Percentiles rank a stretch among this genome's conserved stretches.
Evolutionary conservation across 2,888 invertebrate genomes (phyloP).

Genomic region (Ypsolopha scabrella): DNA sequence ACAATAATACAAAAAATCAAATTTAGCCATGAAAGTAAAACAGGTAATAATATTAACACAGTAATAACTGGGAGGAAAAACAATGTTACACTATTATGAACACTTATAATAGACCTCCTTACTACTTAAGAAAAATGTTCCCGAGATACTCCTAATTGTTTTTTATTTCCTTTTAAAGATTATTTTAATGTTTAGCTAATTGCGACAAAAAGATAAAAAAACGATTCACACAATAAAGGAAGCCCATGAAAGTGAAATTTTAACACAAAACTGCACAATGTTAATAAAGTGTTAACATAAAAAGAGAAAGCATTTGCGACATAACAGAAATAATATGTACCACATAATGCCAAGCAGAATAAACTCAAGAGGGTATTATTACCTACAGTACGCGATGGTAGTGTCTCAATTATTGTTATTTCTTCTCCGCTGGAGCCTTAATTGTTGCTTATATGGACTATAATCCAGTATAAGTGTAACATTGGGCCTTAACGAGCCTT

Average conservation of each 20-base stretch:
- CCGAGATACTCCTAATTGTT: too few relatives aligned
- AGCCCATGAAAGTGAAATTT: not conserved
- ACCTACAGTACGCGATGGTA: slow-evolving; percentile 11
- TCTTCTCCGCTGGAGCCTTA: slow-evolving; percentile 30
- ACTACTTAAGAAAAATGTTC: too few relatives aligned
- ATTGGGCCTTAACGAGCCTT: slow-evolving; percentile 40
- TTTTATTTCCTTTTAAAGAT: not conserved
- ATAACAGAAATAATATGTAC: not conserved
- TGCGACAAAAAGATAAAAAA: not conserved
- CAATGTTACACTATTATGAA: too few relatives aligned
- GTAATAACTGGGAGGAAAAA: too few relatives aligned
- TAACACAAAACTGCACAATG: not conserved
- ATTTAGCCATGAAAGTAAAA: too few relatives aligned
- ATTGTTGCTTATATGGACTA: slow-evolving; percentile 41
- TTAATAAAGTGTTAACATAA: not conserved
- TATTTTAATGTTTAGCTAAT: not conserved
- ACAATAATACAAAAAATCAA: too few relatives aligned
- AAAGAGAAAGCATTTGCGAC: slow-evolving; percentile 1
- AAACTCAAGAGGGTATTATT: not conserved
- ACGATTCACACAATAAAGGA: not conserved
- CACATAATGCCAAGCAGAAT: not conserved
- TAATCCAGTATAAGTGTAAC: slow-evolving; percentile 35
- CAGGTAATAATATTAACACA: too few relatives aligned
- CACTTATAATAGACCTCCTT: too few relatives aligned
- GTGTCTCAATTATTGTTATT: slow-evolving; percentile 55